These are phyloP conservation scores for Hypena proboscidalis DNA, from an alignment of 2,888 invertebrate species.

Conservation along the genomic window DNA sequence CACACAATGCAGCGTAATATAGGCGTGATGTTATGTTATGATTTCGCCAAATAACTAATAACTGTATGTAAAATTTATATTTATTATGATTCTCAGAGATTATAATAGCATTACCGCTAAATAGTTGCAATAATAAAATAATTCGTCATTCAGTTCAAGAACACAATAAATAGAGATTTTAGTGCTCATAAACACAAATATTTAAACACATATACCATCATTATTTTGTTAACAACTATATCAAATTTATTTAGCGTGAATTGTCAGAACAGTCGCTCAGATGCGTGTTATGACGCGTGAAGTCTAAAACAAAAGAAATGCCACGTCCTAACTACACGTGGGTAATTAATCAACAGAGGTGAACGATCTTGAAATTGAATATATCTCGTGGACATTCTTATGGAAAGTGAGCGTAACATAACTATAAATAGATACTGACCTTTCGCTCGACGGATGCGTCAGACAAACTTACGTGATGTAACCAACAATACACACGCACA, in stretches of 20 bases:
- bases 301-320: constrained; percentile 26
- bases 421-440: constrained; percentile 79
- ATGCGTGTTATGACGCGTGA: constrained; percentile 16
- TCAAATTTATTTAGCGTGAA: constrained; percentile 14
- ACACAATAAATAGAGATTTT: not conserved
- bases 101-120: too few relatives aligned
- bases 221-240: not conserved
- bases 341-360: constrained; percentile 47
- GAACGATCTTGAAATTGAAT: constrained; percentile 59
- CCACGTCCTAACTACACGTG: constrained; percentile 27
- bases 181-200: not conserved
- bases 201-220: not conserved
- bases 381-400: constrained; percentile 60
- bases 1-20: too few relatives aligned
- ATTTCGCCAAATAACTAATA: too few relatives aligned
- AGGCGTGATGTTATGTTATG: too few relatives aligned
- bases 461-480: constrained; percentile 75
- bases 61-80: too few relatives aligned
- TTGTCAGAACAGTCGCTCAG: too few relatives aligned
- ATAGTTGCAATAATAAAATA: too few relatives aligned
- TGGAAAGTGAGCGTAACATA: constrained; percentile 71
- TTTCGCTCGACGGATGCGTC: constrained; percentile 78
- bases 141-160: constrained; percentile 7
- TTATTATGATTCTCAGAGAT: too few relatives aligned
- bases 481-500: constrained; percentile 57